These are phyloP conservation scores for Nemopilema nomurai DNA, from an alignment of 30 jellyfish, hydroid and myxozoan species.

Conservation along the genomic window DNA sequence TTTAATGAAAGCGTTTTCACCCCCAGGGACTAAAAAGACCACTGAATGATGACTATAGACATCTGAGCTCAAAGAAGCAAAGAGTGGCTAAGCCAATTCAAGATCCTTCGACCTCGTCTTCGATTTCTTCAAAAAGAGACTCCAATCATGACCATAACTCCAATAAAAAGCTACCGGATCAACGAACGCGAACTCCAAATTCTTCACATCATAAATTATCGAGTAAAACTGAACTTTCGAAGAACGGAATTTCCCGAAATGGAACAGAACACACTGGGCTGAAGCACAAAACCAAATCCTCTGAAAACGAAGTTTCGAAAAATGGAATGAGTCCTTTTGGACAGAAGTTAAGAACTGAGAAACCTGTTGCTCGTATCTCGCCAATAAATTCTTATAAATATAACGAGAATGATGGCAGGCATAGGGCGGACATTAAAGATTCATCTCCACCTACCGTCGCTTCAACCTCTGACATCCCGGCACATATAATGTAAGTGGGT, in stretches of 20 bases:
- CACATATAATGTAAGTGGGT: conserved; percentile 70
- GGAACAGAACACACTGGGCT: not conserved
- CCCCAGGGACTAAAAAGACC: conserved; percentile 50
- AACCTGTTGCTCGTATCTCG: not conserved
- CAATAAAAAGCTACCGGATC: conserved; percentile 7
- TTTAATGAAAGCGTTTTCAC: not conserved
- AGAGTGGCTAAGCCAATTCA: conserved; percentile 77
- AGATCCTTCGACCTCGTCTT: conserved; percentile 63
- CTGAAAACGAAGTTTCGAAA: not conserved
- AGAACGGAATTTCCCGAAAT: not conserved
- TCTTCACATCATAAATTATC: not conserved
- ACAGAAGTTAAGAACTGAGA: not conserved
- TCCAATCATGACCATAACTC: not conserved
- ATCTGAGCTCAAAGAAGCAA: conserved; percentile 58
- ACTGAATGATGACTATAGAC: conserved; percentile 33
- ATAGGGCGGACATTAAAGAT: conserved; percentile 6
- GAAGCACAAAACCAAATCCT: not conserved
- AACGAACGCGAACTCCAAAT: conserved; percentile 1
- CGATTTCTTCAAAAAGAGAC: conserved; percentile 2
- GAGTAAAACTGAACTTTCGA: conserved; percentile 3
- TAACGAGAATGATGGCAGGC: conserved; percentile 17
- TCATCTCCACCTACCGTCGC: conserved; percentile 94
- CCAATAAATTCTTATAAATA: conserved; percentile 1
- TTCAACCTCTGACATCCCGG: conserved; percentile 93
- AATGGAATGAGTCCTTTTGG: not conserved